A percentile compares a stretch with the other conserved stretches of the same genome.
Evolutionary conservation across 1,140 invertebrate species (phyloP).

Genomic region (Drosophila elegans): DNA sequence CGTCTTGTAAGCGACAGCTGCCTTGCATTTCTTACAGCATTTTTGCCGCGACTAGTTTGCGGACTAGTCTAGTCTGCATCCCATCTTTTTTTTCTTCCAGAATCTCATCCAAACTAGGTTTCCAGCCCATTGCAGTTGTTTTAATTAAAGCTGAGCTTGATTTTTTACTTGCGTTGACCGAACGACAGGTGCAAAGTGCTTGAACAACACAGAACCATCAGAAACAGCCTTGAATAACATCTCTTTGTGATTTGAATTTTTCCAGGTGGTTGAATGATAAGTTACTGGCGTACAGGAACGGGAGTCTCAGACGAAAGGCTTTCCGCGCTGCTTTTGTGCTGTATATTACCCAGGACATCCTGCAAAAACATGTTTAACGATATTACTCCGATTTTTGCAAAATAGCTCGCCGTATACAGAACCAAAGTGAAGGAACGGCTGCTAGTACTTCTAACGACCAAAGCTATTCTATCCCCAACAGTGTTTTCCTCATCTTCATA

Average conservation of each 20-base stretch:
- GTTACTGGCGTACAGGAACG: constrained; percentile 41
- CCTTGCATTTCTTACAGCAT: constrained; percentile 79
- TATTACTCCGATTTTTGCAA: too few species aligned
- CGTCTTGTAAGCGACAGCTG: constrained; percentile 54
- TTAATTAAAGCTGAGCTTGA: constrained; percentile 82
- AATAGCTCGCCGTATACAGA: too few species aligned
- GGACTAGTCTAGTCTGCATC: constrained; percentile 21
- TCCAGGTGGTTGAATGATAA: constrained; percentile 61
- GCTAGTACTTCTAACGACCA: too few species aligned
- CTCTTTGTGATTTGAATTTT: constrained; percentile 74
- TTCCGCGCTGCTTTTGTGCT: too few species aligned
- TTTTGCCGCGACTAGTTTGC: constrained; percentile 75
- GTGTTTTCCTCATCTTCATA: too few species aligned
- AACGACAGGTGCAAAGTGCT: constrained; percentile 81
- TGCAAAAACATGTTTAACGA: too few species aligned
- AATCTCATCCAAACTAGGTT: constrained; percentile 17
- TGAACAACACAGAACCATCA: constrained; percentile 58
- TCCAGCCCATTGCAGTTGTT: constrained; percentile 43
- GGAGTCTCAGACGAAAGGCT: background rate
- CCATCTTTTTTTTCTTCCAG: background rate
- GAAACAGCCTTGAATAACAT: constrained; percentile 33
- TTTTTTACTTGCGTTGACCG: constrained; percentile 77
- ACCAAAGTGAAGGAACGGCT: too few species aligned
- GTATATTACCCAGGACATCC: too few species aligned
- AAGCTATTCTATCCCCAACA: too few species aligned